These are phyloP conservation scores for Burhinus oedicnemus DNA, from an alignment of 2,113 vertebrate genomes.

Conservation along the genomic window DNA sequence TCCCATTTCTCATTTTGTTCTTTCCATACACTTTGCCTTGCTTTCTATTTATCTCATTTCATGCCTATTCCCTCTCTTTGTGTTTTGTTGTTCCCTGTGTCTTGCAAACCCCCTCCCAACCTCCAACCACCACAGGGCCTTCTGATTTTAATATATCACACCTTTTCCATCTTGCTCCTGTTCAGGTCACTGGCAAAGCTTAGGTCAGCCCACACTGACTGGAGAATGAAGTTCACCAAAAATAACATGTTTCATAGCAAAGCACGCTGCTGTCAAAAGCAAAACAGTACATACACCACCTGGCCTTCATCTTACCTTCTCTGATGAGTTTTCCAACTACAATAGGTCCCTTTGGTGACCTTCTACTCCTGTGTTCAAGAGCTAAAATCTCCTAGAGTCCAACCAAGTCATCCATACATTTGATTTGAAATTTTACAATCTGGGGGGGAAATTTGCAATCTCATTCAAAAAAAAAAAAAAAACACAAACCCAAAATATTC, in stretches of 20 bases:
- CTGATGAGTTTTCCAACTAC: background rate
- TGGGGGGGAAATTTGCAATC: background rate
- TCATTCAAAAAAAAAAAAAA: background rate
- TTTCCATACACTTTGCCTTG: background rate
- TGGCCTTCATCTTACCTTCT: background rate
- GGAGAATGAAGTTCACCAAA: background rate
- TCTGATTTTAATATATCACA: background rate
- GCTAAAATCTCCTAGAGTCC: background rate
- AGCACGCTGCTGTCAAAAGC: background rate
- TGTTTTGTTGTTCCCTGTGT: background rate
- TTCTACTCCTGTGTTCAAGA: background rate
- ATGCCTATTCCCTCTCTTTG: background rate
- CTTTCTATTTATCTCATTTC: background rate
- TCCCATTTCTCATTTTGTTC: background rate
- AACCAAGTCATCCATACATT: background rate
- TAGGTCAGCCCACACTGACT: background rate
- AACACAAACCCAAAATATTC: background rate
- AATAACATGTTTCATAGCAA: background rate
- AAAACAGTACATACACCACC: accelerated
- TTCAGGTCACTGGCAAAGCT: background rate
- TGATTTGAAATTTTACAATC: background rate
- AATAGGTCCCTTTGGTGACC: background rate
- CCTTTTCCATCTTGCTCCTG: background rate
- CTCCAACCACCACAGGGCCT: background rate
- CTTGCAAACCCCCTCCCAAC: background rate